phyloP scores from a whole-genome alignment of 2,888 invertebrate species.

The Pimpla rufipes region DNA sequence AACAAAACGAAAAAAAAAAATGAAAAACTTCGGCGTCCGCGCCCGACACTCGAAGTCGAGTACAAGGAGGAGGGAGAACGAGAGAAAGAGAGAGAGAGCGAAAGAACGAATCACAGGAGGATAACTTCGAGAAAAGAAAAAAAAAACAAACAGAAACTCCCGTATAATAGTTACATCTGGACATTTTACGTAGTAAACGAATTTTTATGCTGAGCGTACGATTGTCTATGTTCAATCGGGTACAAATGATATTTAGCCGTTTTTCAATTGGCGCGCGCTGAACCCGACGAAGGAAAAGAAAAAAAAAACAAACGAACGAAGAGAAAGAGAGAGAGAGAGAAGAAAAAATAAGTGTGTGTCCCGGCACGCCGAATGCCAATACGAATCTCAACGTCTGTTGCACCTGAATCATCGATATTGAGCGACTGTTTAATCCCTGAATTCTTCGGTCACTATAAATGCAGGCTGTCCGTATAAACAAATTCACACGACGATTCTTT shows the following conservation, averaged over 20 bases:
- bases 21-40: conserved; percentile 22
- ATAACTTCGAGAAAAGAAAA: conserved; percentile 30
- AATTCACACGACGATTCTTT: conserved; percentile 28
- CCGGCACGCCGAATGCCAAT: conserved; percentile 14
- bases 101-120: conserved; percentile 56
- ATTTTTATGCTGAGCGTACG: conserved; percentile 78
- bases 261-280: conserved; percentile 21
- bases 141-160: conserved; percentile 28
- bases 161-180: conserved; percentile 63
- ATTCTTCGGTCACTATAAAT: conserved; percentile 63
- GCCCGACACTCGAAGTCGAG: conserved; percentile 30
- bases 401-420: conserved; percentile 38
- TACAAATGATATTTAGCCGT: conserved; percentile 51
- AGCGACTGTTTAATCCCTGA: conserved; percentile 56
- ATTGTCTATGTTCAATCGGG: conserved; percentile 71
- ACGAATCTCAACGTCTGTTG: conserved; percentile 38
- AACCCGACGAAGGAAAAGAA: neutral
- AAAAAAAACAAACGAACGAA: too few relatives aligned
- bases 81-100: conserved; percentile 15
- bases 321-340: too few relatives aligned
- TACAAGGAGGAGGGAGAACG: too few relatives aligned
- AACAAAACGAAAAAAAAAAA: conserved; percentile 8
- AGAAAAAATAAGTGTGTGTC: conserved; percentile 28
- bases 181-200: conserved; percentile 72
- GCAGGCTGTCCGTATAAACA: conserved; percentile 63